Evolutionary conservation across 2,113 vertebrate genomes (phyloP).

Genomic region (Vanacampus margaritifer): DNA sequence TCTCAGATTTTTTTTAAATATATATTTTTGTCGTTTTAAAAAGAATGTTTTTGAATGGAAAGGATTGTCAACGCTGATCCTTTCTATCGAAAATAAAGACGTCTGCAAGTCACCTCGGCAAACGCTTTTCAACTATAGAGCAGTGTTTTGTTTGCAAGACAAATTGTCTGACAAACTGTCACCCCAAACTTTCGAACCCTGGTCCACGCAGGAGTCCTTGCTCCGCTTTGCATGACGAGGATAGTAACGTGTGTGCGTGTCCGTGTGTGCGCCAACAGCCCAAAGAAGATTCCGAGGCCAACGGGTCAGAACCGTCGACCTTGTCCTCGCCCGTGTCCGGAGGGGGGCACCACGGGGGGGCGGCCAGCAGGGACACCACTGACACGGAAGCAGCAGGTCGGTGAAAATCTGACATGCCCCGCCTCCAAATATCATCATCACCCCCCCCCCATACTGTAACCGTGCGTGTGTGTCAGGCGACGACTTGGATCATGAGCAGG

Average conservation of each 20-base stretch:
- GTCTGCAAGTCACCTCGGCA: too few relatives aligned
- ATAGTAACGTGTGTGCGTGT: not conserved
- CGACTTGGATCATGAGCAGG: conserved; percentile 79
- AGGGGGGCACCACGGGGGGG: conserved; percentile 76
- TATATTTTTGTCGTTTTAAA: too few relatives aligned
- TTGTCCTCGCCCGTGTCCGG: conserved; percentile 87
- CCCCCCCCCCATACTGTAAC: not conserved
- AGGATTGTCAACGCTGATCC: too few relatives aligned
- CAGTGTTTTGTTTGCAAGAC: too few relatives aligned
- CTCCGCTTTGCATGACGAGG: not conserved
- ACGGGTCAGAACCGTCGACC: conserved; percentile 81
- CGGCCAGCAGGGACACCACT: conserved; percentile 80
- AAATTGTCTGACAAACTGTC: too few relatives aligned
- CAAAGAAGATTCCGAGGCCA: conserved; percentile 82
- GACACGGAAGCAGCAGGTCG: conserved; percentile 89
- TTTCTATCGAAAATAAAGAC: too few relatives aligned
- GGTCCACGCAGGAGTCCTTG: not conserved
- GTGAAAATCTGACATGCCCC: not conserved
- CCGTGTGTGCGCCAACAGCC: conserved; percentile 69
- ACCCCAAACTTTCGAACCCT: too few relatives aligned
- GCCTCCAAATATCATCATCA: too few relatives aligned
- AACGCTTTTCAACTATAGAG: too few relatives aligned
- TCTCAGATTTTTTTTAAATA: too few relatives aligned
- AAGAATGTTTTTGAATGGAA: too few relatives aligned
- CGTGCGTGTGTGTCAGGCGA: conserved; percentile 74